Percentiles rank a stretch among this genome's conserved stretches.
Evolutionary conservation across 1,140 invertebrate species (phyloP).

Genomic region (Diorhabda sublineata): DNA sequence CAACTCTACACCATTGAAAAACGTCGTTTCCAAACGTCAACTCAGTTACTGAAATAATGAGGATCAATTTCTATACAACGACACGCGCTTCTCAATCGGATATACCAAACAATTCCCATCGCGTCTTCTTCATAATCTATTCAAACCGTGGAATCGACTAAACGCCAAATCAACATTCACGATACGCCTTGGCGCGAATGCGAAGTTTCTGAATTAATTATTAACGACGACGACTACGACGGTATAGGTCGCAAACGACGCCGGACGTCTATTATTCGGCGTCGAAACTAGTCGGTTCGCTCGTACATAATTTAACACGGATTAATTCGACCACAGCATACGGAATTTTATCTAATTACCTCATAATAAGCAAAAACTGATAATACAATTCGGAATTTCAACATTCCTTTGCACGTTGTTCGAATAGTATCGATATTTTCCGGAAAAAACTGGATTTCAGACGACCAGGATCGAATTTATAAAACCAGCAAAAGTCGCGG

Average conservation of each 20-base stretch:
- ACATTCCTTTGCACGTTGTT: too few relatives aligned
- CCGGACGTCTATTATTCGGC: conserved; percentile 27
- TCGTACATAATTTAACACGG: conserved; percentile 34
- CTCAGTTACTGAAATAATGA: too few relatives aligned
- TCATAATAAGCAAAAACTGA: conserved; percentile 24
- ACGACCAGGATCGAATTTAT: too few relatives aligned
- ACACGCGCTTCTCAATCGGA: background rate
- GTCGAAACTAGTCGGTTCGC: conserved; percentile 22
- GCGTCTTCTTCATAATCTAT: conserved; percentile 11
- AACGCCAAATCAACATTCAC: conserved; percentile 4
- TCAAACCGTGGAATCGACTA: conserved; percentile 16
- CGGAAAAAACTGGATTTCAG: too few relatives aligned
- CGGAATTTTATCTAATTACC: conserved; percentile 42
- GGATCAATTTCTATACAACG: background rate
- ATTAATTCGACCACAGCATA: conserved; percentile 39
- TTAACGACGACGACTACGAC: conserved; percentile 16
- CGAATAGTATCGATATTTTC: too few relatives aligned
- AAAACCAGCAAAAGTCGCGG: too few relatives aligned
- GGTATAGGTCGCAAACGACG: conserved; percentile 6
- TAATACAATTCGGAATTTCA: too few relatives aligned
- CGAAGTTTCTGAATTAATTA: conserved; percentile 16
- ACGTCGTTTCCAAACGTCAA: too few relatives aligned
- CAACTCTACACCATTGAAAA: too few relatives aligned
- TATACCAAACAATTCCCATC: background rate
- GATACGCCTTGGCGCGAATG: conserved; percentile 8